phyloP scores from a whole-genome alignment of 2,113 vertebrate genomes.

The Theristicus caerulescens region DNA sequence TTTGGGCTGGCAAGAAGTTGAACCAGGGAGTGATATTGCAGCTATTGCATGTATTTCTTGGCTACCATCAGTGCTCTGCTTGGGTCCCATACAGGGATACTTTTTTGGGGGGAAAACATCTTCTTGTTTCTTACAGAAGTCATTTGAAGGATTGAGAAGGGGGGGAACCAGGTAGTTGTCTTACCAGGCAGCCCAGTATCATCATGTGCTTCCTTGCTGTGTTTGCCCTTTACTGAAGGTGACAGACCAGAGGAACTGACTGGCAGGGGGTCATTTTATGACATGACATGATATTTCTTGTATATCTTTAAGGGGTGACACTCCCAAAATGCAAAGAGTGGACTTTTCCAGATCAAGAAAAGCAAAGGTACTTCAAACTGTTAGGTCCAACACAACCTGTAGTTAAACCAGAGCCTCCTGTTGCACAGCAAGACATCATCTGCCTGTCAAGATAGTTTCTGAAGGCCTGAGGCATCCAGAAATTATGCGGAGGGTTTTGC shows the following conservation, averaged over 20 bases:
- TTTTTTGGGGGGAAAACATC: fast-evolving
- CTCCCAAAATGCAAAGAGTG: neutral
- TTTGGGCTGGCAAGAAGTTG: neutral
- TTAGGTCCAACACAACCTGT: neutral
- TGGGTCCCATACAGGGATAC: neutral
- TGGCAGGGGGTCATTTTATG: neutral
- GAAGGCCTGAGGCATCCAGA: neutral
- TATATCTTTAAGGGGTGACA: neutral
- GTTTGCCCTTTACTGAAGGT: neutral
- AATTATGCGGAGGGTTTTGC: neutral
- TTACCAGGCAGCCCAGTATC: neutral
- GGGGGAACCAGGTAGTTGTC: neutral
- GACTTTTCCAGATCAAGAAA: neutral
- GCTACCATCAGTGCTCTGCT: neutral
- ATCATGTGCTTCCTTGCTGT: neutral
- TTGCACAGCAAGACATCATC: neutral
- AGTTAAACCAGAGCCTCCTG: neutral
- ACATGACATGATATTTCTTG: neutral
- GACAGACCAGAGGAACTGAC: neutral
- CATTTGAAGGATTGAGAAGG: neutral
- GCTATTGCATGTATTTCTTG: neutral
- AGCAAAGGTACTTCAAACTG: neutral
- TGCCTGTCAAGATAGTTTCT: neutral
- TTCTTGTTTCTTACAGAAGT: neutral
- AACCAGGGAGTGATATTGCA: neutral